Conservation (phyloP, 1,140 invertebrate species). For the Saccostrea glomerata region DNA sequence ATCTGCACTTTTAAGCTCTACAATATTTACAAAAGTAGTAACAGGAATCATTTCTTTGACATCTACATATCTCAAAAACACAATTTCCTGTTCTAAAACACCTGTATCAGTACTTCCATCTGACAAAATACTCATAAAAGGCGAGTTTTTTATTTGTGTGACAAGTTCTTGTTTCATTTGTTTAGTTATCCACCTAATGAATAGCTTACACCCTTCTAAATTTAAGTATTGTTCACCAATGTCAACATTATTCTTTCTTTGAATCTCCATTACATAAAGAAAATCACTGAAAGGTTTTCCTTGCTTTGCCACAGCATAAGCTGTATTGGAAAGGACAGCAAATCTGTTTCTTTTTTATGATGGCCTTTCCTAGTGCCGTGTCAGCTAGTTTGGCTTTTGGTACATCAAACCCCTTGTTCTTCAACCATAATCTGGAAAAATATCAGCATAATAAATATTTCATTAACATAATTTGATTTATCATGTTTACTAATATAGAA, state of each 20-base stretch:
- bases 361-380: too few species aligned
- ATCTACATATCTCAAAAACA: too few species aligned
- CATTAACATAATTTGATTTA: too few species aligned
- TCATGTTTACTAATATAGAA: too few species aligned
- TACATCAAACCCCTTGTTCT: too few species aligned
- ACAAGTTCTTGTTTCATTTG: background rate
- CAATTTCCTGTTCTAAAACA: conserved; percentile 43
- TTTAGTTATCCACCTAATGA: conserved; percentile 29
- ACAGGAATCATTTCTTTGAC: too few species aligned
- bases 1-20: too few species aligned
- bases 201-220: conserved; percentile 29
- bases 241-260: conserved; percentile 21
- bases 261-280: conserved; percentile 32
- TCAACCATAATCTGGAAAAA: too few species aligned
- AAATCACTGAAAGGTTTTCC: conserved; percentile 39
- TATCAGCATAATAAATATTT: too few species aligned
- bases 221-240: conserved; percentile 45
- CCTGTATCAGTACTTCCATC: conserved; percentile 14
- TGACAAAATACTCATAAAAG: conserved; percentile 46
- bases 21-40: too few species aligned
- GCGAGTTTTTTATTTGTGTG: background rate
- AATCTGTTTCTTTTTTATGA: too few species aligned
- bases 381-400: too few species aligned
- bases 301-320: conserved; percentile 35
- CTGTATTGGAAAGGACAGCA: conserved; percentile 42